Evolutionary conservation across 2,888 invertebrate species (phyloP), one percentile per base, ranked within the genome.

Genomic region (Sminthurinus aureus): DNA sequence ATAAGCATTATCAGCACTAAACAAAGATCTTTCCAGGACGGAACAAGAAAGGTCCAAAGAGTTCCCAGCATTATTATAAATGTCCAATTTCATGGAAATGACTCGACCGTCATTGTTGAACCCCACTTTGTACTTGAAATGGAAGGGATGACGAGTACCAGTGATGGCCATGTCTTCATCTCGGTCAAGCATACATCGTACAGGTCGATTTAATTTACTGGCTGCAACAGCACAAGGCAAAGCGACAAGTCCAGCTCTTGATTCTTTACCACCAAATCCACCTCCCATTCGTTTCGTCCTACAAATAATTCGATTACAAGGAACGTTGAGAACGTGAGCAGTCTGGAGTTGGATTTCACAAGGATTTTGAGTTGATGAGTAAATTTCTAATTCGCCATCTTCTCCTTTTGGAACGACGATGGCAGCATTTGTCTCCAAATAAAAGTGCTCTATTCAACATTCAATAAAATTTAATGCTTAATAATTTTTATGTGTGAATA

Each of bases 231-330:
- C 95, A 12, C 94, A 94, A 0, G 96, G 95, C 50, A 96, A 89
- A 0, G 94, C 93, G 0, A 95, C 90, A 9, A 94, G 89, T 85
- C 92, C 90, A 0, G 93, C 92, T 74, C 96, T 92, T 0, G 95
- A 94, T 90, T 98, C 98, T 91, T 98, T 98, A 20, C 76, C 98
- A 18, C 98, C 98, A 90, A 98, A 98, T 58, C 97, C 98, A 38
- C 98, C 98, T 0, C 98, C 98, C 89, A 98, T 91, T 82, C 98
- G 75, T 58, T 86, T 86, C 0, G 85, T 84, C 26, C 85, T 76
- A 20, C 84, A 84, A 11, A 83, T 84, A 51, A 87, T 76, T 13
- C 85, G 75, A 79, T 91, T 91, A 11, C 89, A 89, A 8, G 91
- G 90, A 20, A 92, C 89, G n/a, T 90, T 90, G 15, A 92, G 89